Percentiles rank a stretch among this genome's conserved stretches.
These are phyloP conservation scores for Aldrovandia affinis DNA, from an alignment of 2,797 vertebrate species.

Conservation along the genomic window DNA sequence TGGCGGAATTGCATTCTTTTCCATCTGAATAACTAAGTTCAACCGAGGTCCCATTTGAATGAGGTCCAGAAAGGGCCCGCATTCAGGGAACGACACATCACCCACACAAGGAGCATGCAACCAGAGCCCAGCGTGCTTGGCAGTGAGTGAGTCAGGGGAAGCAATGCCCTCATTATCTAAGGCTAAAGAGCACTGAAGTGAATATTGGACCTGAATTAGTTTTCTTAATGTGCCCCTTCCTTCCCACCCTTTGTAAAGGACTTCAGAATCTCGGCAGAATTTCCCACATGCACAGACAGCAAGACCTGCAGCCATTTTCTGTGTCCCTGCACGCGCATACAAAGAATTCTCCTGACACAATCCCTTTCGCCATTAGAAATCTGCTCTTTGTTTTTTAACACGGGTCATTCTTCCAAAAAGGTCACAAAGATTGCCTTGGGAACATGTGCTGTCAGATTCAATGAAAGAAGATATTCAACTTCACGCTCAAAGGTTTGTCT, in stretches of 20 bases:
- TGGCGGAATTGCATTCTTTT: background rate
- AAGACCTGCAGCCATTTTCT: background rate
- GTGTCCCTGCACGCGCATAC: background rate
- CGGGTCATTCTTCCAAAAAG: background rate
- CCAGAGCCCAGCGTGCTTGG: background rate
- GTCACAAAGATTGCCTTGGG: background rate
- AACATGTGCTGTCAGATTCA: background rate
- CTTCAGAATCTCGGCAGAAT: background rate
- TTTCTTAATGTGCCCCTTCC: background rate
- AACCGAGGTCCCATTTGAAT: background rate
- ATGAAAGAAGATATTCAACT: background rate
- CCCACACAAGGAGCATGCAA: background rate
- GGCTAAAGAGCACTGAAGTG: slow-evolving; percentile 19
- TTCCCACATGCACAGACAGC: background rate
- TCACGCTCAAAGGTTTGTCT: background rate
- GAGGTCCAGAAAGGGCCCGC: background rate
- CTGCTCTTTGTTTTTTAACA: background rate
- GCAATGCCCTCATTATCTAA: background rate
- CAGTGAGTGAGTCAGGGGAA: background rate
- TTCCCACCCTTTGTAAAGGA: background rate
- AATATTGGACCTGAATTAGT: slow-evolving; percentile 10
- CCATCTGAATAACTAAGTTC: background rate
- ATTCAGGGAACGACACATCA: background rate
- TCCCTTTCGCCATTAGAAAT: background rate
- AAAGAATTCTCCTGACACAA: background rate